Conservation (phyloP, 2,113 vertebrate genomes). For the Elephas maximus region DNA sequence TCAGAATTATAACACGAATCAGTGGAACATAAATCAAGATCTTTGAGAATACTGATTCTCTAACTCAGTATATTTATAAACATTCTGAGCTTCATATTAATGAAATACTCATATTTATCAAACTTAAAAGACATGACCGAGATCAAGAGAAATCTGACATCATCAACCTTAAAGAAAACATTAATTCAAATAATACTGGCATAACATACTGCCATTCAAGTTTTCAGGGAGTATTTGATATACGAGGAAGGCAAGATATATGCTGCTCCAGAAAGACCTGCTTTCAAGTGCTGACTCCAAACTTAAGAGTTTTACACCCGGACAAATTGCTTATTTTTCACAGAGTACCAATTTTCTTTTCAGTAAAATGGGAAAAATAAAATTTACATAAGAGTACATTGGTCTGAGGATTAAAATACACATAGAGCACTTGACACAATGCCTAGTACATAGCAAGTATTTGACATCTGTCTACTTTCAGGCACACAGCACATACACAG, state of each 20-base stretch:
- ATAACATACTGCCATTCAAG: background rate
- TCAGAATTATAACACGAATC: background rate
- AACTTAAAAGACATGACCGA: background rate
- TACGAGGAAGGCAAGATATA: background rate
- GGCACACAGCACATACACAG: background rate
- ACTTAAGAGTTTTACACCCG: background rate
- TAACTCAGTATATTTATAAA: background rate
- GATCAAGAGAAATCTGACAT: slow-evolving; percentile 48
- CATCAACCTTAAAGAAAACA: slow-evolving; percentile 3
- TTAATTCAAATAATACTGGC: slow-evolving; percentile 14
- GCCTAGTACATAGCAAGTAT: background rate
- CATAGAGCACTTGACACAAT: background rate
- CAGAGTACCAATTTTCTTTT: slow-evolving; percentile 18
- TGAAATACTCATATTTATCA: slow-evolving; percentile 47
- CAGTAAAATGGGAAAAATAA: slow-evolving; percentile 6
- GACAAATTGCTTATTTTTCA: slow-evolving; percentile 21
- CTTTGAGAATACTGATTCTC: too few relatives aligned
- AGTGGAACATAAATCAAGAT: background rate
- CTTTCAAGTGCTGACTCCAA: slow-evolving; percentile 10
- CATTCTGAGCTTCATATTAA: background rate
- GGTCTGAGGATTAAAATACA: slow-evolving; percentile 16
- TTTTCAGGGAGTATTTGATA: background rate
- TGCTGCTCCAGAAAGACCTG: background rate
- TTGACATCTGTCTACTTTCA: slow-evolving; percentile 44
- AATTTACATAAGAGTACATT: background rate